Evolutionary conservation across 2,797 vertebrate species (phyloP).

Genomic region (Pampus argenteus): DNA sequence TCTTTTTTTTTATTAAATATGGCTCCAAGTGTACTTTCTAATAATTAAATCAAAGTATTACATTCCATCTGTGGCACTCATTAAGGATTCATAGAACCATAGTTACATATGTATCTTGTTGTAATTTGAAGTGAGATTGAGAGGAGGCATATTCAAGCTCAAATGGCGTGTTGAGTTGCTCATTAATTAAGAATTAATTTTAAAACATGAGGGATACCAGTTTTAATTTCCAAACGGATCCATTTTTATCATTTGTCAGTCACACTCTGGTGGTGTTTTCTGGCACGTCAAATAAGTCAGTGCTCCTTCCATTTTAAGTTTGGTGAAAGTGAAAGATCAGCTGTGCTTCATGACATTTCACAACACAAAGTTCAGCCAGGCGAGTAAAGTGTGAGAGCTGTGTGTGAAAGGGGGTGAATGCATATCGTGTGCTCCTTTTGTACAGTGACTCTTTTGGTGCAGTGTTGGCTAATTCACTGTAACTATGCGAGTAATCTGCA

Average conservation of each 20-base stretch:
- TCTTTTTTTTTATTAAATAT: no score
- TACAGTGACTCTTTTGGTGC: slow-evolving; percentile 14
- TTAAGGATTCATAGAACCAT: slow-evolving; percentile 1
- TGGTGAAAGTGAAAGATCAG: neutral
- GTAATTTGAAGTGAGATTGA: slow-evolving; percentile 2
- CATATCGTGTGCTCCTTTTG: slow-evolving; percentile 8
- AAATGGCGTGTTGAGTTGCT: neutral
- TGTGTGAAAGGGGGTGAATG: slow-evolving; percentile 1
- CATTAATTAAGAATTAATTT: slow-evolving; percentile 13
- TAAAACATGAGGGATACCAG: slow-evolving; percentile 2
- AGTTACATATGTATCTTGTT: slow-evolving; percentile 6
- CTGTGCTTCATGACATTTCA: slow-evolving; percentile 9
- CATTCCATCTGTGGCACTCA: slow-evolving; percentile 2
- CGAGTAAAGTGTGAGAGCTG: neutral
- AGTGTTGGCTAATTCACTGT: neutral
- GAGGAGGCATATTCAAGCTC: neutral
- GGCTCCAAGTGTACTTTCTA: no score
- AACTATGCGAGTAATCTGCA: slow-evolving; percentile 4
- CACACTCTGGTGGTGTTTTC: slow-evolving; percentile 3
- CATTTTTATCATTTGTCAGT: slow-evolving; percentile 13
- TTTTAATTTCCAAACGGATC: slow-evolving; percentile 10
- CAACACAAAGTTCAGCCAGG: slow-evolving; percentile 21
- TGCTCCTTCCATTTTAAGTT: slow-evolving; percentile 5
- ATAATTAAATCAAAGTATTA: slow-evolving; percentile 1
- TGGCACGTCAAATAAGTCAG: slow-evolving; percentile 7